Base-by-base conservation (phyloP, 2,797 vertebrate species). In the Phalloptychus januarius region DNA sequence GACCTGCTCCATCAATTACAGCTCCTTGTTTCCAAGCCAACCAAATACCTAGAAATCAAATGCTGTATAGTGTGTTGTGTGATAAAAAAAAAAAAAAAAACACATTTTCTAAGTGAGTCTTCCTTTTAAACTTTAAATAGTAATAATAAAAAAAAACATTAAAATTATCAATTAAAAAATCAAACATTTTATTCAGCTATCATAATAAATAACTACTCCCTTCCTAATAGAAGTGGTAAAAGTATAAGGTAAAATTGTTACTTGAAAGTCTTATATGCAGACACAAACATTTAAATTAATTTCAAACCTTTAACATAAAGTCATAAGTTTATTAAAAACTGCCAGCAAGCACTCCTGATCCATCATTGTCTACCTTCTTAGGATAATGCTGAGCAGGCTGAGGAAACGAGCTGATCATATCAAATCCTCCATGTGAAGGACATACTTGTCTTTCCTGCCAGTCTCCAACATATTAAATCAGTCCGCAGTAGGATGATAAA, bases 401-500 rank as follows among this genome's bases (percentile, higher is more conserved):
- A 81, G 38, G 91, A 95, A 96, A 96, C 92, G 88, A 94, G 83
- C 85, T 95, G 95, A 96, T 96, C 93, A 94, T 93, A 96, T 91
- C 88, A 88, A 94, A 94, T 94, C 91, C 93, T 91, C 95, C 95
- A 94, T 96, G 96, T 97, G 96, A 97, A 97, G 95, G 95, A 93
- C 95, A 95, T 93, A 94, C 93, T 95, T 93, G 90, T 92, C 93
- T 44, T 92, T 90, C 83, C 84, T 90, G 93, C 92, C 84, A 90
- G 85, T 86, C 83, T 83, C 92, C 83, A 94, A 91, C 75, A 84
- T 81, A 85, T 74, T 76, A 89, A 88, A 92, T 82, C 82, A 95
- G 80, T 74, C 69, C 80, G 16, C 73, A 78, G 76, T 42, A 87
- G 85, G 86, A 81, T 88, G 80, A 40, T 81, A 80, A 93, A 80